A percentile compares a stretch with the other conserved stretches of the same genome.
Conservation (phyloP, 2,888 invertebrate species). For the Branchellion lobata region DNA sequence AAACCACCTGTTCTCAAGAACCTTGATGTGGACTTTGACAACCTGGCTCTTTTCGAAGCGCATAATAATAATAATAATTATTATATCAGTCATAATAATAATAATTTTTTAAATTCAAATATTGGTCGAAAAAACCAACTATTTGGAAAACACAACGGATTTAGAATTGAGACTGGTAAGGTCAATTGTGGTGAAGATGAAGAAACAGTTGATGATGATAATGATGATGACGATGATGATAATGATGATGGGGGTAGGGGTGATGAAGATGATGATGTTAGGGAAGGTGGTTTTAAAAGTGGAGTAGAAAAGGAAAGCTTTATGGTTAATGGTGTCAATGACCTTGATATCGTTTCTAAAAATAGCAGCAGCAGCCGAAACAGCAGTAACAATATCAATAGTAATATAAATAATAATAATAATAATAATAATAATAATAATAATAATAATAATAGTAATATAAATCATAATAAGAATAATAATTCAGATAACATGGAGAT, state of each 20-base stretch:
- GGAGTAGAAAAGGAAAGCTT: too few species aligned
- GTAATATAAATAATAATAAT: too few species aligned
- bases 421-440: conserved; percentile 11
- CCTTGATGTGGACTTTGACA: neutral
- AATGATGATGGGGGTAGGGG: neutral
- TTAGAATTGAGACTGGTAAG: too few species aligned
- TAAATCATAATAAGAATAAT: neutral
- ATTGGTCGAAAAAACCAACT: neutral
- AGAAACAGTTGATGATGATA: conserved; percentile 6
- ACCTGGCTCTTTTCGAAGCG: neutral
- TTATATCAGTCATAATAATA: conserved; percentile 13
- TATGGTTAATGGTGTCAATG: too few species aligned
- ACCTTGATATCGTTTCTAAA: too few species aligned
- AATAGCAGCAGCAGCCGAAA: too few species aligned
- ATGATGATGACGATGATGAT: neutral
- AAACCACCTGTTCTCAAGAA: conserved; percentile 62
- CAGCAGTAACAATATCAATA: too few species aligned
- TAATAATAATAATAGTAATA: neutral
- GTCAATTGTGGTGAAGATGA: neutral
- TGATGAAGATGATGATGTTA: too few species aligned
- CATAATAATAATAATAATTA: neutral
- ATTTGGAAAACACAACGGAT: too few species aligned
- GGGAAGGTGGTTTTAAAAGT: too few species aligned
- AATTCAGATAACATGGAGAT: neutral
- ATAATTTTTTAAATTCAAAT: neutral